Evolutionary conservation across 53 echinoderm and acorn worm genomes (phyloP), one percentile per base, ranked within the genome.

Genomic region (Echinometra lucunter): DNA sequence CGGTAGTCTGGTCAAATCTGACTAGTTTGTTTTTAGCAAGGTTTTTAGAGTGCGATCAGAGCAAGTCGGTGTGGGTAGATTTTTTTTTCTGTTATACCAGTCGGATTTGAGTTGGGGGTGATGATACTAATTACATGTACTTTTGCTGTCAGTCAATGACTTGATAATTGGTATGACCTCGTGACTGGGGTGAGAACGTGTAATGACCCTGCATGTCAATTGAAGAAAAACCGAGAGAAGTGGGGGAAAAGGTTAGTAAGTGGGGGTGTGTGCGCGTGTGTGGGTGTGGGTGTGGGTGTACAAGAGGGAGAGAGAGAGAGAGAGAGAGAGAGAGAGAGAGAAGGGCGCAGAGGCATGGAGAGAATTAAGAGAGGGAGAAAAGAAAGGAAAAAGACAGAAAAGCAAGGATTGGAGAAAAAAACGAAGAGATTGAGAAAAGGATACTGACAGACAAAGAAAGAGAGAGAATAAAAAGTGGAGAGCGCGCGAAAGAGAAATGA

Each of bases 161-260:
- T 56, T 56, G 88, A 53, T 88, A 88, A 88, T 88, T 88, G 53
- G 56, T 88, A 1, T 88, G 88, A 53, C 88, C 88, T 88, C 88
- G 88, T 49, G 6, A 30, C 6, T 56, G 32, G 2, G 56, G 88
- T 53, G 88, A 28, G 30, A 88, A 88, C 88, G 55, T 88, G 88
- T 13, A 56, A 27, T 32, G 28, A 49, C 47, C 56, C 55, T n/a
- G n/a, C n/a, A n/a, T 47, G 88, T 56, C 88, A 49, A 37, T n/a
- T 88, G 55, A 45, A 27, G 83, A 83, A 25, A 40, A 83, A 13
- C 10, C 25, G 45, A 44, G 49, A 53, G 49, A 53, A 42, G 21
- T 49, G 1, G 27, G 87, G 7, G 30, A 87, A 87, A 47, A 45
- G 10, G 53, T 42, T 42, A 11, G 53, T 53, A 13, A 11, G 53